Evolutionary conservation across 2,113 vertebrate species (phyloP).

Genomic region (Panthera uncia): DNA sequence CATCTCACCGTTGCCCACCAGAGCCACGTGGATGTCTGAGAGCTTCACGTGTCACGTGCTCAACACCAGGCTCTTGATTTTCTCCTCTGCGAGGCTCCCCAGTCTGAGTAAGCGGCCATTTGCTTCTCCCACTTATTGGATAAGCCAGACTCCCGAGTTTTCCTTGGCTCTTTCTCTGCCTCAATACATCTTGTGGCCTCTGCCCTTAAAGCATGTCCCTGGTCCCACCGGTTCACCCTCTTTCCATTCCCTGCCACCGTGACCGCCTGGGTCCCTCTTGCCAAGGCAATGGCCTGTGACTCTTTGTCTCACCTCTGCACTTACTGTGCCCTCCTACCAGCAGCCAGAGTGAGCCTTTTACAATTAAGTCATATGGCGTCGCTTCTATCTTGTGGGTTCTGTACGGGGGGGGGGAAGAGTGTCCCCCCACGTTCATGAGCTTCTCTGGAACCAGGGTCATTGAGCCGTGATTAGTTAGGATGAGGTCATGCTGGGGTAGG

Average conservation of each 20-base stretch:
- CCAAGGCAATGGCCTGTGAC: neutral
- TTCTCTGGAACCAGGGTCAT: too few species aligned
- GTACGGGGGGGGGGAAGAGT: neutral
- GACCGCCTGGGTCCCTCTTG: rapidly evolving
- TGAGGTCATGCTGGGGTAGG: neutral
- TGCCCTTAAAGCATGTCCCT: neutral
- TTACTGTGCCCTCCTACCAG: neutral
- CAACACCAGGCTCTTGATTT: neutral
- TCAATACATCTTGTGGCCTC: too few species aligned
- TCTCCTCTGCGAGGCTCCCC: neutral
- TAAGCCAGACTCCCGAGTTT: too few species aligned
- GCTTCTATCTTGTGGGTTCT: neutral
- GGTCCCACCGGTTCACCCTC: neutral
- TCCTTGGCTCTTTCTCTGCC: neutral
- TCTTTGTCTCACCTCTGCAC: neutral
- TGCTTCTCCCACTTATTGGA: neutral
- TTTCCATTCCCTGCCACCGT: neutral
- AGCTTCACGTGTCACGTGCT: neutral
- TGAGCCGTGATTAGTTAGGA: neutral
- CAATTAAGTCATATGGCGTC: neutral
- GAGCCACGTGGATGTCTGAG: neutral
- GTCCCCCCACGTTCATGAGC: neutral
- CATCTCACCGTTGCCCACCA: neutral
- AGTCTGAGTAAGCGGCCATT: neutral
- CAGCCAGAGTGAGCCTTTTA: neutral